phyloP scores from a whole-genome alignment of 1,140 invertebrate genomes.

The Cyclargus thomasi region DNA sequence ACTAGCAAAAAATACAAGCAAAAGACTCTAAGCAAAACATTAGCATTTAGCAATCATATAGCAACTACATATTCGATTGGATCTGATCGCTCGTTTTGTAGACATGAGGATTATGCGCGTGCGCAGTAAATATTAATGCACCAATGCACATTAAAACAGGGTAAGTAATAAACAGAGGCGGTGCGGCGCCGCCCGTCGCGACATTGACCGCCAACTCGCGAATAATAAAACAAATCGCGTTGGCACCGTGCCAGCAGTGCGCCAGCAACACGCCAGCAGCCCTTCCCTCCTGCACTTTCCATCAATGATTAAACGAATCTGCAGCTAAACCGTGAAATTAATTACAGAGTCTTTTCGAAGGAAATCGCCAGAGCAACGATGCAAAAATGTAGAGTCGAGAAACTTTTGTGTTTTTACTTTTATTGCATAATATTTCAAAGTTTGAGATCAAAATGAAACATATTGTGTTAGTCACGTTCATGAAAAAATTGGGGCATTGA shows the following conservation, averaged over 20 bases:
- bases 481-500: background rate
- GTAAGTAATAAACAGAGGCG: slow-evolving; percentile 37
- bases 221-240: slow-evolving; percentile 68
- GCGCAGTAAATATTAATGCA: slow-evolving; percentile 32
- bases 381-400: background rate
- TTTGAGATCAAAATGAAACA: background rate
- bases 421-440: background rate
- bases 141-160: slow-evolving; percentile 36
- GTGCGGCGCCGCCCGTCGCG: slow-evolving; percentile 50
- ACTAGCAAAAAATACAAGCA: too few species aligned
- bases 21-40: too few species aligned
- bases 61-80: background rate
- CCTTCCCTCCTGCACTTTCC: slow-evolving; percentile 61
- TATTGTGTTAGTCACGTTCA: background rate
- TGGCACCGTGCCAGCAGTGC: too few species aligned
- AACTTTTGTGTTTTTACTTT: background rate
- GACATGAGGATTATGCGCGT: slow-evolving; percentile 25
- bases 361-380: background rate
- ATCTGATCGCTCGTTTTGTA: background rate
- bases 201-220: slow-evolving; percentile 67
- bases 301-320: too few species aligned
- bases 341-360: background rate
- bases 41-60: background rate
- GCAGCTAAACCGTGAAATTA: background rate
- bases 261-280: slow-evolving; percentile 54